phyloP scores from a whole-genome alignment of 2,797 vertebrate genomes.

The Acrossocheilus wenchowensis region DNA sequence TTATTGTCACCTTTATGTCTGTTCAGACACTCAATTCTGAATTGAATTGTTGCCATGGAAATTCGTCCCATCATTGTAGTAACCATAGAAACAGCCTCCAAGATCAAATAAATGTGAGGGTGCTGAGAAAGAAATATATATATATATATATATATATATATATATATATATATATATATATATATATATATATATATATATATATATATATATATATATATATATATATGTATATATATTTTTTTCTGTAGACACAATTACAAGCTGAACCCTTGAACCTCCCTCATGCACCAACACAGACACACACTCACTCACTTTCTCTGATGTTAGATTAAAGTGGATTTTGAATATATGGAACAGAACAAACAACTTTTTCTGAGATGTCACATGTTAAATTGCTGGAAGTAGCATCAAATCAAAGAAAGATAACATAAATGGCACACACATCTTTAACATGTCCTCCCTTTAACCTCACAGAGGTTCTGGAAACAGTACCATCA shows the following conservation, averaged over 20 bases:
- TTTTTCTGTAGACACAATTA: constrained; percentile 47
- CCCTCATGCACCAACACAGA: constrained; percentile 33
- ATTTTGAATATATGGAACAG: background rate
- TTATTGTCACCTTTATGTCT: constrained; percentile 52
- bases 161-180: background rate
- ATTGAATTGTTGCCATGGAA: constrained; percentile 73
- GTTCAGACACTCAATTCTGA: constrained; percentile 58
- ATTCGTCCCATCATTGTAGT: constrained; percentile 66
- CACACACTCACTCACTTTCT: constrained; percentile 39
- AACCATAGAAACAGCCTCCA: constrained; percentile 73
- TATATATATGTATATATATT: background rate
- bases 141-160: constrained; percentile 1
- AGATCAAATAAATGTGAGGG: constrained; percentile 49
- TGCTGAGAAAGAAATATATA: constrained; percentile 19
- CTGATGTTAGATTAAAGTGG: constrained; percentile 50
- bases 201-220: background rate
- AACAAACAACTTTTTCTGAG: constrained; percentile 20
- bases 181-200: background rate
- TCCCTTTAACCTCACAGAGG: constrained; percentile 3
- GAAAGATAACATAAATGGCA: background rate
- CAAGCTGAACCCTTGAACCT: constrained; percentile 70
- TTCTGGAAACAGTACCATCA: background rate
- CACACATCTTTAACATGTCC: background rate
- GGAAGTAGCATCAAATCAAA: constrained; percentile 27
- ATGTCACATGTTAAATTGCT: constrained; percentile 4